These are phyloP conservation scores for Automeris io DNA, from an alignment of 2,888 invertebrate genomes.

Conservation along the genomic window DNA sequence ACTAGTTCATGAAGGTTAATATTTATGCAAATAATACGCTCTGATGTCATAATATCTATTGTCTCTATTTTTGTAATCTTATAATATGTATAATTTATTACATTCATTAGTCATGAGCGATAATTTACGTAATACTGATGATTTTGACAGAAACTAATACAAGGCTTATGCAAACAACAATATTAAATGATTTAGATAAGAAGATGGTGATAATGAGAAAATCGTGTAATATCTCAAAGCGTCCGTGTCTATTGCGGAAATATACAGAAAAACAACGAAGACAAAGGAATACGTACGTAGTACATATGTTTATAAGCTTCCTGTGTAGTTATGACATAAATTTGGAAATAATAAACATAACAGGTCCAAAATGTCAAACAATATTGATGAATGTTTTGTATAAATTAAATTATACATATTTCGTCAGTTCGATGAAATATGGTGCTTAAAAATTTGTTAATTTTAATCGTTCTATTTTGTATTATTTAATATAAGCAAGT, in stretches of 20 bases:
- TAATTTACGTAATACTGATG: conserved; percentile 13
- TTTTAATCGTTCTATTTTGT: no score
- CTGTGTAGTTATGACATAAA: conserved; percentile 4
- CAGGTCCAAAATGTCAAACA: conserved; percentile 3
- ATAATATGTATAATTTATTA: neutral
- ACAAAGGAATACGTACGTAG: neutral
- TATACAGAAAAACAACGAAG: neutral
- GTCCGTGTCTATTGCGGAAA: neutral
- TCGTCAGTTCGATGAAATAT: neutral
- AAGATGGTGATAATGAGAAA: neutral
- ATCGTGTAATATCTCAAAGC: neutral
- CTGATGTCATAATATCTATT: no score
- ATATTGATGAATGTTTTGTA: neutral
- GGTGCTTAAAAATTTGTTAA: no score
- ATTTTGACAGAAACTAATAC: conserved; percentile 5
- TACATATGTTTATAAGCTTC: conserved; percentile 1
- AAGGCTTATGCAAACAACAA: neutral
- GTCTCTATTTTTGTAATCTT: neutral
- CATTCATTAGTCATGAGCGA: neutral
- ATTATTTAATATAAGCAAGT: no score
- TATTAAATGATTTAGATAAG: neutral
- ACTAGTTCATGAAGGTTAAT: no score
- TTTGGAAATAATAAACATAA: neutral
- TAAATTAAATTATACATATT: neutral
- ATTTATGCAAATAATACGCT: no score